Base-by-base conservation (phyloP, 2,113 vertebrate species). In the Petaurus breviceps region DNA sequence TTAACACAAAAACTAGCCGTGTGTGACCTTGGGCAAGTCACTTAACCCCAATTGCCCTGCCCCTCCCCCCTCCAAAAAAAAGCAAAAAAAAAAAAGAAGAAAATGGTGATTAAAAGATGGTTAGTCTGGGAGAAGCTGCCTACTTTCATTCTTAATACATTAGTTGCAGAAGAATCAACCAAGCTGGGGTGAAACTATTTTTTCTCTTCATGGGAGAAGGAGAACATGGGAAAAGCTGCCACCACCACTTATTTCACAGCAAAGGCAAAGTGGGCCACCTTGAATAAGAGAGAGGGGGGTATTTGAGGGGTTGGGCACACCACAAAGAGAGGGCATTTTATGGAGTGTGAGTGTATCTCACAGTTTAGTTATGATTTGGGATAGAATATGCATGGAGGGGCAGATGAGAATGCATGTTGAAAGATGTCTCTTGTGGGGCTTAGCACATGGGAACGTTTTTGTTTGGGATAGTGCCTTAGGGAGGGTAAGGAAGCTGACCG, bases 351-450 rank as follows among this genome's bases (percentile, higher is more conserved):
- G 24, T 90, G 89, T 90, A 26, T 61, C 10, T 90, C 49, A 90
- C 53, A 89, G 0, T 94, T 28, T 92, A 26, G 52, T 93, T n/a
- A 49, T 93, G 77, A 57, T 94, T 93, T 93, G 91, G 68, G 93
- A 50, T 94, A 57, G 46, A 91, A 25, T 53, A 23, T 96, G 96
- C 97, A 96, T 97, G 95, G 61, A 95, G 54, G 93, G 77, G 51
- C 46, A 96, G 89, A 52, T 96, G 93, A 97, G 93, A 92, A 50
- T 97, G 97, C 96, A 97, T 97, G 96, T 93, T 95, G 90, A 95
- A 26, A 96, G 61, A 54, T 46, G 91, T 91, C 93, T 96, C 90
- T 51, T 46, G 47, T 90, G 90, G 68, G n/a, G 37, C 68, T 51
- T 47, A 96, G 91, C 96, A 95, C 90, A 95, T 3, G 92, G 93